Evolutionary conservation across 2,888 invertebrate species (phyloP).

Genomic region (Eupithecia pulchellata): DNA sequence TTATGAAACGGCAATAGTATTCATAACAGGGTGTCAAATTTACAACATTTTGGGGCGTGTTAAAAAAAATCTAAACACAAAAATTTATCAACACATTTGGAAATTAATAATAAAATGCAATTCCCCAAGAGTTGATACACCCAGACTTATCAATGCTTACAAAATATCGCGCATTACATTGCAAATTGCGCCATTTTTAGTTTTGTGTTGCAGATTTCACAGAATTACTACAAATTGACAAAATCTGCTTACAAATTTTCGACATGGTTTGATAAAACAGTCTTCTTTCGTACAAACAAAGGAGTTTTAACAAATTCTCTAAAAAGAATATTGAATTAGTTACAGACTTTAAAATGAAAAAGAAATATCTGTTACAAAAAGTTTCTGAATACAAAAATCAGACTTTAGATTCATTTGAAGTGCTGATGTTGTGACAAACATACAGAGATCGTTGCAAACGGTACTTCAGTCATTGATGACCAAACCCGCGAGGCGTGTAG

Average conservation of each 20-base stretch:
- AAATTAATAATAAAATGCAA: neutral
- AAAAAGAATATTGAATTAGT: neutral
- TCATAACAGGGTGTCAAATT: neutral
- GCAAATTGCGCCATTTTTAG: neutral
- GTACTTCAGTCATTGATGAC: constrained; percentile 46
- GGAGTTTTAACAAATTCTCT: neutral
- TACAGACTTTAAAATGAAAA: constrained; percentile 35
- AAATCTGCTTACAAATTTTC: neutral
- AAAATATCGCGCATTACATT: neutral
- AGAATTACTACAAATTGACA: neutral
- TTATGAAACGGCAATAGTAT: neutral
- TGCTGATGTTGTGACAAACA: constrained; percentile 67
- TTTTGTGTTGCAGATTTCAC: neutral
- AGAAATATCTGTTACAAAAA: constrained; percentile 31
- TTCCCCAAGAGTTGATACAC: neutral
- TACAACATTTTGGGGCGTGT: neutral
- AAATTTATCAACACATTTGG: neutral
- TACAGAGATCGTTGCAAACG: constrained; percentile 55
- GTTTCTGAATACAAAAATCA: constrained; percentile 33
- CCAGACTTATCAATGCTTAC: neutral
- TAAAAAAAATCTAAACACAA: neutral
- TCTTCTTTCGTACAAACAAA: neutral
- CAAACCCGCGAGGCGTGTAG: constrained; percentile 62
- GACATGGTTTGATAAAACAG: neutral
- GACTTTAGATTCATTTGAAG: constrained; percentile 64